Conservation (phyloP, 2,888 invertebrate genomes). For the Perdita meconis region DNA sequence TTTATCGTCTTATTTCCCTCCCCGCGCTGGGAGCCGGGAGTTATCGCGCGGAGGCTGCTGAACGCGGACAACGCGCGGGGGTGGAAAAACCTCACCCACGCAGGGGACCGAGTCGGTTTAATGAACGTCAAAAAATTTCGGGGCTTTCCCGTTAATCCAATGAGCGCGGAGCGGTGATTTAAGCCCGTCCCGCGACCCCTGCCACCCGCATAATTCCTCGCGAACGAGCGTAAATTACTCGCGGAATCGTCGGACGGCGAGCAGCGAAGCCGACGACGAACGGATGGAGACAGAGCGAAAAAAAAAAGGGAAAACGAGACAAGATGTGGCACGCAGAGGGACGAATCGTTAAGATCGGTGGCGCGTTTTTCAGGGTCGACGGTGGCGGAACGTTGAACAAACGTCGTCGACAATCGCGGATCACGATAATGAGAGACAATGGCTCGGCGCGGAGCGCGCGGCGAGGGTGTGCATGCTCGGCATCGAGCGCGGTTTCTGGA, state of each 20-base stretch:
- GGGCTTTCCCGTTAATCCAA: slow-evolving; percentile 17
- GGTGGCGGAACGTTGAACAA: slow-evolving; percentile 1
- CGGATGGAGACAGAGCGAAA: no score
- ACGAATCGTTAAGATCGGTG: slow-evolving; percentile 43
- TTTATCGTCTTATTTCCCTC: slow-evolving; percentile 52
- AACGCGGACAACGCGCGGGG: not conserved
- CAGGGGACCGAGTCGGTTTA: slow-evolving; percentile 7
- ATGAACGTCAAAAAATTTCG: slow-evolving; percentile 52
- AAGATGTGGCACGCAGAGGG: not conserved
- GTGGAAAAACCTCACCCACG: slow-evolving; percentile 2
- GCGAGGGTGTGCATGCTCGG: slow-evolving; percentile 26
- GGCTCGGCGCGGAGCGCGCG: slow-evolving; percentile 23
- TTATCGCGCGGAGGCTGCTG: slow-evolving; percentile 15
- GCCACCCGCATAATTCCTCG: slow-evolving; percentile 2
- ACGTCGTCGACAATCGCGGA: slow-evolving; percentile 51
- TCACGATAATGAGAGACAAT: slow-evolving; percentile 58
- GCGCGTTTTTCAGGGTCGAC: slow-evolving; percentile 42
- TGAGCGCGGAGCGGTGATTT: slow-evolving; percentile 21
- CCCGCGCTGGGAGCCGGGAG: slow-evolving; percentile 13
- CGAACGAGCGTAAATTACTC: slow-evolving; percentile 23
- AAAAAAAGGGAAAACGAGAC: slow-evolving; percentile 18
- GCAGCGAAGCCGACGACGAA: not conserved
- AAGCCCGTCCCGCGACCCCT: not conserved
- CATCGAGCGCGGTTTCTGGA: slow-evolving; percentile 61
- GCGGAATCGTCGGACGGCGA: not conserved